These are phyloP conservation scores for Himantopus leucocephalus DNA, from an alignment of 2,113 vertebrate species.

Conservation along the genomic window DNA sequence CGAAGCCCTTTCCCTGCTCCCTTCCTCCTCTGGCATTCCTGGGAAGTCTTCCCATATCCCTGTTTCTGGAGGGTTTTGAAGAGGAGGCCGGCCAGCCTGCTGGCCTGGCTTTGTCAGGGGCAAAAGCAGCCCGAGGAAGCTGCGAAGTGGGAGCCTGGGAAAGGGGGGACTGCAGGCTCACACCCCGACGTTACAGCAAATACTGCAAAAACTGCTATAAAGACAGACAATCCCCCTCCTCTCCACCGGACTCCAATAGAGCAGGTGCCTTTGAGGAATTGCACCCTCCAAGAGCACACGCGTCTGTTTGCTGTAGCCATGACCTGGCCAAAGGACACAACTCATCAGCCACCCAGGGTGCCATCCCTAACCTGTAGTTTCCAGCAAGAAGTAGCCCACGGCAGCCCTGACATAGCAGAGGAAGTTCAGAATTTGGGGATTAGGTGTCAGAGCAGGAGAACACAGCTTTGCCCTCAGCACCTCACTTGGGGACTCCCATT, in stretches of 20 bases:
- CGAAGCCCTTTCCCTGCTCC: not conserved
- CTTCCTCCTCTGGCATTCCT: not conserved
- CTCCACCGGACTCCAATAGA: not conserved
- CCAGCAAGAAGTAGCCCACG: not conserved
- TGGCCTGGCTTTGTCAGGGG: not conserved
- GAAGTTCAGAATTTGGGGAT: not conserved
- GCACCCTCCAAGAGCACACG: not conserved
- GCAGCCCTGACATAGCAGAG: not conserved
- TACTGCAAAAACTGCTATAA: not conserved
- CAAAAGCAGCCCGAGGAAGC: not conserved
- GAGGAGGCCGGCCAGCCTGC: not conserved
- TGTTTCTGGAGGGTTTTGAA: not conserved
- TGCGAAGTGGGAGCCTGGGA: not conserved
- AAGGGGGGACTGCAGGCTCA: not conserved
- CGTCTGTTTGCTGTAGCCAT: not conserved
- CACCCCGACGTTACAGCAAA: not conserved
- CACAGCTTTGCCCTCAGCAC: not conserved
- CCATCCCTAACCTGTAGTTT: not conserved
- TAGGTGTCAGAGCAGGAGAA: not conserved
- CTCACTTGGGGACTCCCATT: rapidly evolving
- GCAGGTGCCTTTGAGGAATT: not conserved
- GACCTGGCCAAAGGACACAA: not conserved
- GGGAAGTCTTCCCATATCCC: not conserved
- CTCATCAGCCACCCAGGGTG: not conserved
- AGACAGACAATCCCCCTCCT: not conserved